Percentiles rank a stretch among this genome's conserved stretches.
phyloP scores from a whole-genome alignment of 2,113 vertebrate genomes.

The Calidris pygmaea region DNA sequence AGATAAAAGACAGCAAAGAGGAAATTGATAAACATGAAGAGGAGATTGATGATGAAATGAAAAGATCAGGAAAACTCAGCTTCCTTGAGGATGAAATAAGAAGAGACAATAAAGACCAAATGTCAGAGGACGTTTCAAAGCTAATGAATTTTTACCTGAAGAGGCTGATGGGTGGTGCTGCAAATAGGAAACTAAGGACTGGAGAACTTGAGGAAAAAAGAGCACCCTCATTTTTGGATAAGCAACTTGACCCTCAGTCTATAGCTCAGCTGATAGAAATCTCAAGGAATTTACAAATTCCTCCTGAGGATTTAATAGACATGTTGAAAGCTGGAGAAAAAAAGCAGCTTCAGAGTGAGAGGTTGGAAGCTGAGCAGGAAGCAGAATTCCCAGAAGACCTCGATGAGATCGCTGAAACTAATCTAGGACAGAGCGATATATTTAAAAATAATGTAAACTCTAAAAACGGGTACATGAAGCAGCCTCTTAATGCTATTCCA shows the following conservation, averaged over 20 bases:
- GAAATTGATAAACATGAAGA: slow-evolving; percentile 77
- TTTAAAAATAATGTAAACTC: slow-evolving; percentile 74
- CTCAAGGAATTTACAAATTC: slow-evolving; percentile 90
- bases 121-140: slow-evolving; percentile 81
- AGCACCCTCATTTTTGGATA: slow-evolving; percentile 65
- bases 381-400: slow-evolving; percentile 71
- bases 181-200: slow-evolving; percentile 72
- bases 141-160: slow-evolving; percentile 87
- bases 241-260: slow-evolving; percentile 79
- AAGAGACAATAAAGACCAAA: slow-evolving; percentile 75
- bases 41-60: slow-evolving; percentile 75
- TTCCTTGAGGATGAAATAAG: slow-evolving; percentile 69
- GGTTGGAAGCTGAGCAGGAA: slow-evolving; percentile 68
- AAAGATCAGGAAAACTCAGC: slow-evolving; percentile 78
- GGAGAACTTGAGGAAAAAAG: slow-evolving; percentile 78
- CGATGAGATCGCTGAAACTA: slow-evolving; percentile 64
- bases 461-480: slow-evolving; percentile 72
- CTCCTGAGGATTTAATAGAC: slow-evolving; percentile 88
- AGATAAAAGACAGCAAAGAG: slow-evolving; percentile 85
- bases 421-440: slow-evolving; percentile 62
- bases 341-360: slow-evolving; percentile 65
- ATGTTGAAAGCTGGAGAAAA: slow-evolving; percentile 82
- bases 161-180: slow-evolving; percentile 79
- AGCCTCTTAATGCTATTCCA: slow-evolving; percentile 53
- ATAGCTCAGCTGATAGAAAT: slow-evolving; percentile 88